Evolutionary conservation across 2,888 invertebrate genomes (phyloP), one percentile per base, ranked within the genome.

Genomic region (Agapostemon virescens): DNA sequence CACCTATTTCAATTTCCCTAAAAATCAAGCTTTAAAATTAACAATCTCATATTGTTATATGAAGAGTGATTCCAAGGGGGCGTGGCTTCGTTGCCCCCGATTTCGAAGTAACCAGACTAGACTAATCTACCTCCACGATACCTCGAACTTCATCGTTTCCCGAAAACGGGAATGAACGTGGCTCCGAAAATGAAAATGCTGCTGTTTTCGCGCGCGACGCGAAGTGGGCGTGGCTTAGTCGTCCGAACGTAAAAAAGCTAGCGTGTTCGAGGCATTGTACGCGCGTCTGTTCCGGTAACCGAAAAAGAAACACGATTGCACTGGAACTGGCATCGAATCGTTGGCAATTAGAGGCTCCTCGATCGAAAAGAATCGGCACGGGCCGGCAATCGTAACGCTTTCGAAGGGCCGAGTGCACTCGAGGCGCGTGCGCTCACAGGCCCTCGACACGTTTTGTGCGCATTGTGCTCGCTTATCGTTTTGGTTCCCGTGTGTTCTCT

Each of bases 391-490:
- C 26, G 55, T 26, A 55, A 55, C 55, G 61, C 23, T 42, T 69
- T 67, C 63, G 58, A 33, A 1, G 55, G 55, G 6, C 58, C 23
- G 79, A 86, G 89, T 40, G 52, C 15, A 23, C 55, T 55, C 26
- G 55, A 55, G 7, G 26, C 55, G 26, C 26, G 26, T 2, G 26
- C 23, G 55, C 26, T 26, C 23, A 17, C 26, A 23, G 15, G 15
- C 17, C 15, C 55, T 26, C 26, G 26, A 15, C 26, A 26, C 26
- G n/a, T 55, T 55, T 55, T 55, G 26, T 55, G 55, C 26, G 55
- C 55, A 15, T 55, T 55, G 55, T 55, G 13, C 26, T 15, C 55
- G 55, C 55, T 15, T 55, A 55, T 55, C 55, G 26, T 55, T 55
- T 55, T 23, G 55, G 15, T 55, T 55, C 15, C 15, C 17, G 26